Conservation (phyloP, 2,797 vertebrate genomes). For the Coilia nasus region DNA sequence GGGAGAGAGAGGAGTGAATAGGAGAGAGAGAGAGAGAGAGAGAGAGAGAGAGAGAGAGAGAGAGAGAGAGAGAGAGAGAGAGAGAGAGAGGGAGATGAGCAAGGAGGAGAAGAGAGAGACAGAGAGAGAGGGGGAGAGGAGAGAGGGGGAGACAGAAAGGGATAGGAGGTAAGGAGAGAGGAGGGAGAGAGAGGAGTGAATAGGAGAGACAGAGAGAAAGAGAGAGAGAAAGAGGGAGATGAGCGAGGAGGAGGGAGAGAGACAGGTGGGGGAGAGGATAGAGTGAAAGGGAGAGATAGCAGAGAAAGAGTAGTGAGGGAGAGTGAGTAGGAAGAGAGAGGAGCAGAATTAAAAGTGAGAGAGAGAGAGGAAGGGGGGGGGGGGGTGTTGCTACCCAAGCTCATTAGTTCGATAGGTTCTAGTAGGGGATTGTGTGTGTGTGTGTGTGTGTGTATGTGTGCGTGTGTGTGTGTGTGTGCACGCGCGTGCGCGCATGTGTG, state of each 20-base stretch:
- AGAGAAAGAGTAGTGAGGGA: constrained; percentile 32
- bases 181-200: not conserved
- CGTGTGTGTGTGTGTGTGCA: too few species aligned
- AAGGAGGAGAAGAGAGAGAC: not conserved
- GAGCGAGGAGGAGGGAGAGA: not conserved
- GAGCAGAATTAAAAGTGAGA: too few species aligned
- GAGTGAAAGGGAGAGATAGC: too few species aligned
- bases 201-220: not conserved
- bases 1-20: not conserved
- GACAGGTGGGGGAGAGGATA: not conserved
- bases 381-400: too few species aligned
- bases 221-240: not conserved
- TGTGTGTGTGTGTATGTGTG: too few species aligned
- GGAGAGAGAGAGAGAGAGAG: too few species aligned
- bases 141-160: not conserved
- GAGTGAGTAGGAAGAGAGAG: too few species aligned
- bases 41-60: too few species aligned
- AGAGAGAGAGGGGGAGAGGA: not conserved
- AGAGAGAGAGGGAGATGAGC: not conserved
- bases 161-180: not conserved
- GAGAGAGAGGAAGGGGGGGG: too few species aligned
- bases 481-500: too few species aligned
- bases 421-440: too few species aligned
- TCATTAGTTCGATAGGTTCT: too few species aligned
- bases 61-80: not conserved